Percentiles rank a stretch among this genome's conserved stretches.
Evolutionary conservation across 2,888 invertebrate genomes (phyloP).

Genomic region (Drosophila lacicola): DNA sequence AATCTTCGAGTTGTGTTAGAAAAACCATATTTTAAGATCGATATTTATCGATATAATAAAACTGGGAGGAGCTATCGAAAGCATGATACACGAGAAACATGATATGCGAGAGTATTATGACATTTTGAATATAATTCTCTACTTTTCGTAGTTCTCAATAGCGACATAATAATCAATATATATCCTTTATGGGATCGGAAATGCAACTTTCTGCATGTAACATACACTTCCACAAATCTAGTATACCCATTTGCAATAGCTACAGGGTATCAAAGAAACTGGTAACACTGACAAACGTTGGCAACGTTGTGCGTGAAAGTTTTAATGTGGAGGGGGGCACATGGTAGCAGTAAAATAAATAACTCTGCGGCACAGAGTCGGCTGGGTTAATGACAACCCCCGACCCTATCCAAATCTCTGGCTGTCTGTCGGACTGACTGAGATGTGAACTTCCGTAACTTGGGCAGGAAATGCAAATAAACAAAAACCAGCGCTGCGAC

Average conservation of each 20-base stretch:
- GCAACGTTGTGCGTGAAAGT: constrained; percentile 18
- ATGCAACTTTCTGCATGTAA: no score
- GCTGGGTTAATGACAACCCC: constrained; percentile 44
- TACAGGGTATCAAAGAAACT: neutral
- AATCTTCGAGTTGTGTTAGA: no score
- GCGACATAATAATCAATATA: no score
- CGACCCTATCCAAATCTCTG: neutral
- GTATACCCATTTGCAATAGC: neutral
- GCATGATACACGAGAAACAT: no score
- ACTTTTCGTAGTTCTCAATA: no score
- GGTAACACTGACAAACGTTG: constrained; percentile 18
- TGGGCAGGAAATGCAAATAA: constrained; percentile 77
- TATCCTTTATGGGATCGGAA: no score
- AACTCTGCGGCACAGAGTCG: constrained; percentile 43
- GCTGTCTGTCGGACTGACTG: constrained; percentile 16
- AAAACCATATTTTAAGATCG: no score
- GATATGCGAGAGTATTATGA: no score
- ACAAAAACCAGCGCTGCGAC: constrained; percentile 56
- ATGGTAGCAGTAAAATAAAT: constrained; percentile 53
- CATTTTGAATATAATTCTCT: no score
- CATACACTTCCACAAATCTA: no score
- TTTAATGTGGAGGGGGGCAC: constrained; percentile 14
- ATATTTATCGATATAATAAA: no score
- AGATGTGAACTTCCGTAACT: constrained; percentile 57
- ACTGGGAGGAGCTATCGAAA: no score